A percentile compares a stretch with the other conserved stretches of the same genome.
phyloP scores from a whole-genome alignment of 2,113 vertebrate genomes.

The Furnarius figulus region DNA sequence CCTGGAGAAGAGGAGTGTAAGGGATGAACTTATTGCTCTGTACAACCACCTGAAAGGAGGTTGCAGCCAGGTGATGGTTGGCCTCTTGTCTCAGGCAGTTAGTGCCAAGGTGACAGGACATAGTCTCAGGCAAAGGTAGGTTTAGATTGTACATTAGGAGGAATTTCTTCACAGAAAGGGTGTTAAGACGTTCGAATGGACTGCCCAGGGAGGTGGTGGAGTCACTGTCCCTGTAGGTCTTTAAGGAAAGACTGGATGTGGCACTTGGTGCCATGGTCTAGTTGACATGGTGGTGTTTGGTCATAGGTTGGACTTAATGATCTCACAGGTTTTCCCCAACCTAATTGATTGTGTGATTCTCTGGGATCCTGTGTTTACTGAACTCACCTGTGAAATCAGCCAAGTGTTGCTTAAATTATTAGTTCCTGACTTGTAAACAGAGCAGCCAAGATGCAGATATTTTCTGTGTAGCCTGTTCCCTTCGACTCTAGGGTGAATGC shows the following conservation, averaged over 20 bases:
- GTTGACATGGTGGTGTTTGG: neutral
- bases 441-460: neutral
- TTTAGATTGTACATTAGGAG: neutral
- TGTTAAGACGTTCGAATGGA: neutral
- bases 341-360: neutral
- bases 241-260: neutral
- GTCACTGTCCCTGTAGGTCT: neutral
- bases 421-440: neutral
- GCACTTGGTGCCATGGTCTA: neutral
- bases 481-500: fast-evolving
- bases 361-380: neutral
- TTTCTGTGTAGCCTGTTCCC: neutral
- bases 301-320: neutral
- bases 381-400: neutral
- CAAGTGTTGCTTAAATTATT: fast-evolving
- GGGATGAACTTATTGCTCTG: neutral
- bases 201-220: neutral
- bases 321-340: neutral
- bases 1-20: neutral
- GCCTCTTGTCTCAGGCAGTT: neutral
- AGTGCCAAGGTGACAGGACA: neutral
- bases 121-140: neutral
- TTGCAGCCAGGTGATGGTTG: neutral
- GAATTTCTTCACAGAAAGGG: neutral
- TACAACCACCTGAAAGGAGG: neutral